phyloP scores from a whole-genome alignment of 2,113 vertebrate species.

The Litocranius walleri region DNA sequence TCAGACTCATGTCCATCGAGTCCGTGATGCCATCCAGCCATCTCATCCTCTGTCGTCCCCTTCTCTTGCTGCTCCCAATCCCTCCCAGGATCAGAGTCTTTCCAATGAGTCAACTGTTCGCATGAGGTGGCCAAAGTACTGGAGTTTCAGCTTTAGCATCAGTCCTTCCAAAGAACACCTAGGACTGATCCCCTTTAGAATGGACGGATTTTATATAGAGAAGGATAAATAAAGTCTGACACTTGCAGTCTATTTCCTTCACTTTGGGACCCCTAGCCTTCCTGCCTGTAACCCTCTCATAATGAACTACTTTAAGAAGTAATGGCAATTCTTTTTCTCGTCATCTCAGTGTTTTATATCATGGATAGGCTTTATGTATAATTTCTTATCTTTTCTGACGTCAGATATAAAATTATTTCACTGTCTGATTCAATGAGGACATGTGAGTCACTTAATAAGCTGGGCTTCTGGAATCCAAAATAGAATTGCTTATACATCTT shows the following conservation, averaged over 20 bases:
- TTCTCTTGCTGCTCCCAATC: no score
- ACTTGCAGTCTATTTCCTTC: neutral
- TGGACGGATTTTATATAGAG: neutral
- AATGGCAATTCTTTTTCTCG: neutral
- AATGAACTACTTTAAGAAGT: neutral
- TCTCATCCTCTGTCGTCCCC: no score
- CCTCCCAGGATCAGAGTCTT: no score
- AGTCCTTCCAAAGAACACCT: no score
- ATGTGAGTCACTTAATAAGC: neutral
- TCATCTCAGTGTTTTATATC: neutral
- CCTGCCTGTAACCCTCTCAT: neutral
- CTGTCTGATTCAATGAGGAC: neutral
- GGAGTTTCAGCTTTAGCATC: no score
- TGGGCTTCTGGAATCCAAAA: slow-evolving; percentile 13
- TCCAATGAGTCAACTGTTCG: no score
- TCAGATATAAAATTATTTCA: neutral
- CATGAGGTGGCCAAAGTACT: no score
- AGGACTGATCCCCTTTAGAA: no score
- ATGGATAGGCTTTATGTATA: neutral
- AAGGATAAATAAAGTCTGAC: neutral
- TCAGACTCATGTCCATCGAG: no score
- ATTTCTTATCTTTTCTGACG: slow-evolving; percentile 24
- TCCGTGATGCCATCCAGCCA: no score
- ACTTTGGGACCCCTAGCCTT: neutral
- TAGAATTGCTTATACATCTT: neutral